A percentile compares a stretch with the other conserved stretches of the same genome.
Evolutionary conservation across 2,113 vertebrate species (phyloP).

Genomic region (Donacobius atricapilla): DNA sequence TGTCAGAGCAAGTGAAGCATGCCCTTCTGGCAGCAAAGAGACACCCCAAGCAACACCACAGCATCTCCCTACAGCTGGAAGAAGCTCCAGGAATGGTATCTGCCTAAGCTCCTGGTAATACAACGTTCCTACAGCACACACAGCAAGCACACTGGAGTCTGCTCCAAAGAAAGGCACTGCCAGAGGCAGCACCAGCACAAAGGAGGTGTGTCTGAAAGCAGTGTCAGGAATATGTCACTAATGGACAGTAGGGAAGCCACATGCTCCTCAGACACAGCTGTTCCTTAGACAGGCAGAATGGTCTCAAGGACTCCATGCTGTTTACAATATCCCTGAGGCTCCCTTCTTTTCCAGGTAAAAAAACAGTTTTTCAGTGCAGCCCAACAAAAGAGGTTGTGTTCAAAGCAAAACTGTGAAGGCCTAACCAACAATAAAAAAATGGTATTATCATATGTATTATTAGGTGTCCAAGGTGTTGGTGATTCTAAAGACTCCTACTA

Average conservation of each 20-base stretch:
- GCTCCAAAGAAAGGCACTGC: not conserved
- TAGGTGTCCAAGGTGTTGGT: not conserved
- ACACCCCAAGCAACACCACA: not conserved
- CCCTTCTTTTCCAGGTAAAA: not conserved
- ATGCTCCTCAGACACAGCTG: not conserved
- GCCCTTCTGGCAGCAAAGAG: not conserved
- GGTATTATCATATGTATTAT: not conserved
- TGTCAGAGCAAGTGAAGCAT: not conserved
- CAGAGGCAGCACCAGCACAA: not conserved
- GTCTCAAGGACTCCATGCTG: not conserved
- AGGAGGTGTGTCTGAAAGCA: not conserved
- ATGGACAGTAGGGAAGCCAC: not conserved
- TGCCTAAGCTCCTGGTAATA: rapidly evolving
- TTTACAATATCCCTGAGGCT: not conserved
- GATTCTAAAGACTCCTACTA: not conserved
- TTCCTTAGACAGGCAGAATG: not conserved
- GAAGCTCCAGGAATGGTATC: not conserved
- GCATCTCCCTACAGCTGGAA: not conserved
- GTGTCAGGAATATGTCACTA: not conserved
- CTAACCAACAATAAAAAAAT: not conserved
- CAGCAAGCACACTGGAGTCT: not conserved
- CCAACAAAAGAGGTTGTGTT: not conserved
- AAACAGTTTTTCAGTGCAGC: not conserved
- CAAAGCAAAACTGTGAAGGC: not conserved
- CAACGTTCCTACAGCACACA: not conserved